A percentile compares a stretch with the other conserved stretches of the same genome.
These are phyloP conservation scores for Ariolimax columbianus DNA, from an alignment of 2,888 invertebrate species.

Conservation along the genomic window DNA sequence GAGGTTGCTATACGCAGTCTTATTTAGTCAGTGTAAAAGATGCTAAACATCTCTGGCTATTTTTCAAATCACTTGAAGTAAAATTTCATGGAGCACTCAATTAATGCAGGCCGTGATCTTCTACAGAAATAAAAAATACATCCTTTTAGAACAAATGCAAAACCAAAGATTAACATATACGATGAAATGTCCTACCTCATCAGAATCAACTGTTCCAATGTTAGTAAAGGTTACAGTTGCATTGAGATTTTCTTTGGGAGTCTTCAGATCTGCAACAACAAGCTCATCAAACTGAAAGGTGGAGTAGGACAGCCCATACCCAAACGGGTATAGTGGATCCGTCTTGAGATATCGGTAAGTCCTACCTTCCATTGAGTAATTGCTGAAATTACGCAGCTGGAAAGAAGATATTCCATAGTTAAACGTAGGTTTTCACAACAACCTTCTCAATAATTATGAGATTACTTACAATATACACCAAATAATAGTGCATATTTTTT, in stretches of 20 bases:
- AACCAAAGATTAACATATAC: neutral
- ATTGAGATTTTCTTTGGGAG: conserved; percentile 33
- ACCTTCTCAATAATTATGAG: too few relatives aligned
- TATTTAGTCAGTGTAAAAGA: too few relatives aligned
- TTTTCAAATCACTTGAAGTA: neutral
- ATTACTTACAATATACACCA: too few relatives aligned
- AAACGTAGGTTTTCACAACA: too few relatives aligned
- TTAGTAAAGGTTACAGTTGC: conserved; percentile 17
- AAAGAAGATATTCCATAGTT: neutral
- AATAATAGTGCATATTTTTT: too few relatives aligned
- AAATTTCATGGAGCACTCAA: too few relatives aligned
- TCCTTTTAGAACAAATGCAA: neutral
- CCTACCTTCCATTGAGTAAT: conserved; percentile 70
- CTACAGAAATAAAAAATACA: too few relatives aligned
- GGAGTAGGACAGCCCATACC: conserved; percentile 68
- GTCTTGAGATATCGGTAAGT: conserved; percentile 75
- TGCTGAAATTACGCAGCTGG: conserved; percentile 59
- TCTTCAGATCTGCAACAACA: neutral
- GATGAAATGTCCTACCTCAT: conserved; percentile 21
- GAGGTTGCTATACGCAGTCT: too few relatives aligned
- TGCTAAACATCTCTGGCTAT: too few relatives aligned
- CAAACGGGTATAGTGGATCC: conserved; percentile 69
- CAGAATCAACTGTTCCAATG: conserved; percentile 13
- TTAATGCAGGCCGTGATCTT: too few relatives aligned
- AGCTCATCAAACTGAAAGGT: conserved; percentile 54